Conservation (phyloP, 2,113 vertebrate species). For the Podilymbus podiceps region DNA sequence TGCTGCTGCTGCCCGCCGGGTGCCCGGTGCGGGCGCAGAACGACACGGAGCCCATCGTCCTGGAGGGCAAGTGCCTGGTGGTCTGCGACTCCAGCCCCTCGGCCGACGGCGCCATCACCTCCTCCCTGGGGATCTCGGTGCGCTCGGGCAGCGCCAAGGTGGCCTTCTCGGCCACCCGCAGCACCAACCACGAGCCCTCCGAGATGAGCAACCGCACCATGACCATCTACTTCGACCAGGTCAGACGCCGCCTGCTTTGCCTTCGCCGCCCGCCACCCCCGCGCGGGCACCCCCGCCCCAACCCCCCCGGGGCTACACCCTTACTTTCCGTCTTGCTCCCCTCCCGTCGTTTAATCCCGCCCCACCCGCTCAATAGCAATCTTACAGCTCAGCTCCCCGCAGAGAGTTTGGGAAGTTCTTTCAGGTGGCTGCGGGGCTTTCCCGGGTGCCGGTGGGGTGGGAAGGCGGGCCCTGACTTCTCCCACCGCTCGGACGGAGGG, state of each 20-base stretch:
- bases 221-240: constrained; percentile 99
- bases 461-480: not conserved
- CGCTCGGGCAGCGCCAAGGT: constrained; percentile 96
- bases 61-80: constrained; percentile 97
- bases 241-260: constrained; percentile 45
- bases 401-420: not conserved
- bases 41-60: constrained; percentile 96
- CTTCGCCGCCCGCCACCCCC: not conserved
- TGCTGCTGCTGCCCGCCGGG: constrained; percentile 78
- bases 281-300: not conserved
- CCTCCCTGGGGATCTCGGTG: constrained; percentile 95
- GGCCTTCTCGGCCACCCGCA: constrained; percentile 95
- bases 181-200: constrained; percentile 98
- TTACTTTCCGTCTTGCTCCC: not conserved
- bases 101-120: constrained; percentile 93
- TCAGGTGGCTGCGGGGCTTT: not conserved
- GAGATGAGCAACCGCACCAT: constrained; percentile 99
- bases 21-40: constrained; percentile 84
- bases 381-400: not conserved
- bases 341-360: not conserved
- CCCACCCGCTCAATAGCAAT: not conserved
- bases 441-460: not conserved
- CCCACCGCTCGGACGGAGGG: not conserved
- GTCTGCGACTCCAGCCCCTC: constrained; percentile 98
- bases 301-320: not conserved